A percentile compares a stretch with the other conserved stretches of the same genome.
phyloP scores from a whole-genome alignment of 1,140 invertebrate genomes.

The Cydia splendana region DNA sequence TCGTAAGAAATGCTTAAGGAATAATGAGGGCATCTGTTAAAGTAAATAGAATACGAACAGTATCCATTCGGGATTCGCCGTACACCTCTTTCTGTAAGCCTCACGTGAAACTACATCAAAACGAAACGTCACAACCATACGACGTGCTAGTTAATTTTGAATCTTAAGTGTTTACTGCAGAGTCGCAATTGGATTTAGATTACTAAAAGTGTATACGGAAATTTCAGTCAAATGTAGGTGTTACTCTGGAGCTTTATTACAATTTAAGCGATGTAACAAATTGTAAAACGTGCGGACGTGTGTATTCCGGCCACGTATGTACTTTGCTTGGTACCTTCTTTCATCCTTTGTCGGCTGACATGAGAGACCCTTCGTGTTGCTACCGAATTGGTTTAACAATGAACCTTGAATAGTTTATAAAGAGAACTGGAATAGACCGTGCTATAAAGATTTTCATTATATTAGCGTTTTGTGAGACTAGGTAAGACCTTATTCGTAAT shows the following conservation, averaged over 20 bases:
- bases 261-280: slow-evolving; percentile 76
- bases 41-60: slow-evolving; percentile 74
- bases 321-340: slow-evolving; percentile 64
- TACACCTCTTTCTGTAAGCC: slow-evolving; percentile 73
- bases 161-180: slow-evolving; percentile 28
- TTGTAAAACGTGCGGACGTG: slow-evolving; percentile 71
- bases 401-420: slow-evolving; percentile 20
- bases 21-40: slow-evolving; percentile 74
- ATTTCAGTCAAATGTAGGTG: slow-evolving; percentile 51
- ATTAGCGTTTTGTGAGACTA: neutral
- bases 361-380: slow-evolving; percentile 21
- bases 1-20: slow-evolving; percentile 62
- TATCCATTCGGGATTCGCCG: slow-evolving; percentile 68
- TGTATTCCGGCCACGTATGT: slow-evolving; percentile 68
- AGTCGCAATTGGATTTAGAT: slow-evolving; percentile 33
- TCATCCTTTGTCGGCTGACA: slow-evolving; percentile 50
- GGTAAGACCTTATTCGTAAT: no score
- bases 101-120: slow-evolving; percentile 40
- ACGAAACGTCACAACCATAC: slow-evolving; percentile 33
- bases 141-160: slow-evolving; percentile 28
- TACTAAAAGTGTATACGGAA: slow-evolving; percentile 35
- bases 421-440: neutral
- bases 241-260: slow-evolving; percentile 72
- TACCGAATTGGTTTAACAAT: slow-evolving; percentile 28
- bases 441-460: neutral